Conservation (phyloP, 2,888 invertebrate species). For the Andrena fulva region DNA sequence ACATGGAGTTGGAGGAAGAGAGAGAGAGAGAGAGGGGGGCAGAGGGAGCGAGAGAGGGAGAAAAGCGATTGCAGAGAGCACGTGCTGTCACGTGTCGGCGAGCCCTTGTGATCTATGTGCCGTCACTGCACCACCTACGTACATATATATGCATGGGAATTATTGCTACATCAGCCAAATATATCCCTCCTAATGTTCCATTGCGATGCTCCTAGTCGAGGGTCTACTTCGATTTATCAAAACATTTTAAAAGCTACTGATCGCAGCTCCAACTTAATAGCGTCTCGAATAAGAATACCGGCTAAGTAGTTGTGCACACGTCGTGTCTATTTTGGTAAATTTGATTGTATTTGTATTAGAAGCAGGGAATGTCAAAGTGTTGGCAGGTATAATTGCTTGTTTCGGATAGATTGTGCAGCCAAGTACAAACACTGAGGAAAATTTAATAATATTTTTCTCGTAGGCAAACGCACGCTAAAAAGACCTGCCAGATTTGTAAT, state of each 20-base stretch:
- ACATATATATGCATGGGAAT: slow-evolving; percentile 70
- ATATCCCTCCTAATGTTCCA: slow-evolving; percentile 68
- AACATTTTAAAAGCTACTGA: slow-evolving; percentile 72
- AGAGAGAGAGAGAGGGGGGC: slow-evolving; percentile 4
- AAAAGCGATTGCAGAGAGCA: slow-evolving; percentile 66
- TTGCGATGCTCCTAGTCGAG: slow-evolving; percentile 44
- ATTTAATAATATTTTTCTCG: too few species aligned
- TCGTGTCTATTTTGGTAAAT: background rate
- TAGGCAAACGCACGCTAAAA: too few species aligned
- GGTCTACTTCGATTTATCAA: slow-evolving; percentile 61
- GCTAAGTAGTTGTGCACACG: background rate
- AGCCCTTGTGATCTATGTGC: slow-evolving; percentile 82
- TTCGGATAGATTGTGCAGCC: too few species aligned
- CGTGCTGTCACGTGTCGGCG: slow-evolving; percentile 81
- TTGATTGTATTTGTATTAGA: background rate
- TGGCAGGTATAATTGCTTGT: too few species aligned
- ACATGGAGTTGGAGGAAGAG: slow-evolving; percentile 43
- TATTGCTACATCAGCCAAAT: slow-evolving; percentile 73
- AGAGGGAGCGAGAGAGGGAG: slow-evolving; percentile 30
- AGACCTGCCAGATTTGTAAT: too few species aligned
- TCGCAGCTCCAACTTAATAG: slow-evolving; percentile 29
- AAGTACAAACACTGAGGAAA: too few species aligned
- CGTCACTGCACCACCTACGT: slow-evolving; percentile 69
- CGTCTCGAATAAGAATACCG: background rate
- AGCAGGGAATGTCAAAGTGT: too few species aligned